phyloP scores from a whole-genome alignment of 1,140 invertebrate species.

The Idris sp. region DNA sequence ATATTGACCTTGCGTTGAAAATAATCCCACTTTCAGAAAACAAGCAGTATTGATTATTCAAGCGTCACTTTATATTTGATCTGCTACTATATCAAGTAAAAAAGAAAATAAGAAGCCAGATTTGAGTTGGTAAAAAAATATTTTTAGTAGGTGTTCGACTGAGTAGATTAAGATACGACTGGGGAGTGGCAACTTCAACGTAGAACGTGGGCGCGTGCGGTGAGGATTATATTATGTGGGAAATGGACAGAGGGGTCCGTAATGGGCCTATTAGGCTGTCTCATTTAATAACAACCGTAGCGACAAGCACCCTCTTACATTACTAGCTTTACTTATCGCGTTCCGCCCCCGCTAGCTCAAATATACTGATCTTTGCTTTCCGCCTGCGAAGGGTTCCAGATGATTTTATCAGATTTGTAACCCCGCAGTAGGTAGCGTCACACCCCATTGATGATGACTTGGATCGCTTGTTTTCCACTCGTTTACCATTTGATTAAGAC shows the following conservation, averaged over 20 bases:
- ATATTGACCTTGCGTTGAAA: constrained; percentile 24
- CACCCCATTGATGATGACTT: constrained; percentile 64
- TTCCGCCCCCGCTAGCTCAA: constrained; percentile 61
- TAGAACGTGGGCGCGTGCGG: constrained; percentile 67
- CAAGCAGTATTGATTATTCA: constrained; percentile 31
- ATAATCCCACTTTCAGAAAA: constrained; percentile 18
- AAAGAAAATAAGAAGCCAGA: constrained; percentile 45
- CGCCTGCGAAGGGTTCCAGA: constrained; percentile 69
- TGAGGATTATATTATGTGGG: constrained; percentile 77
- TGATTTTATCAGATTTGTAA: constrained; percentile 78
- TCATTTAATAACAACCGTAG: constrained; percentile 78
- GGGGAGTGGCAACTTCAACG: constrained; percentile 61
- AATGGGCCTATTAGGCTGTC: constrained; percentile 79
- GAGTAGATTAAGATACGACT: constrained; percentile 64
- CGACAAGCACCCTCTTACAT: constrained; percentile 76
- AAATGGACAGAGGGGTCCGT: constrained; percentile 74
- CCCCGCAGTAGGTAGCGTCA: constrained; percentile 59
- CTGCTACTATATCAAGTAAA: constrained; percentile 11
- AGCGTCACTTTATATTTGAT: constrained; percentile 32
- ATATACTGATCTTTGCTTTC: constrained; percentile 59
- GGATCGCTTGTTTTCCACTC: constrained; percentile 78
- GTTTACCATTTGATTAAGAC: constrained; percentile 78
- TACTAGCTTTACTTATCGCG: constrained; percentile 73
- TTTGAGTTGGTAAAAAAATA: constrained; percentile 31
- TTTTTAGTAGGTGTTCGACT: constrained; percentile 42